Conservation (phyloP, 2,888 invertebrate genomes). For the Hyles lineata region DNA sequence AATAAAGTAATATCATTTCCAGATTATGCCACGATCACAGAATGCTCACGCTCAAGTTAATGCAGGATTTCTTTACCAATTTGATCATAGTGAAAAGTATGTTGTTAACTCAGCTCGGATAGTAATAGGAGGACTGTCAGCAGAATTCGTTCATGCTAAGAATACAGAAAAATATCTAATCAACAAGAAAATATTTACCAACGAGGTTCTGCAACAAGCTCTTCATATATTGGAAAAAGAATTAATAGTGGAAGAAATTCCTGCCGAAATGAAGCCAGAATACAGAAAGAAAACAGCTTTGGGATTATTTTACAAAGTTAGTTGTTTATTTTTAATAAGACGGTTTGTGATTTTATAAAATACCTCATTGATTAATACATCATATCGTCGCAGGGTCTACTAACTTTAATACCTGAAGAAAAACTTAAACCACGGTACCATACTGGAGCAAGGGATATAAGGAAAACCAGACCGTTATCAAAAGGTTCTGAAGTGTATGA, state of each 20-base stretch:
- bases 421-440: conserved; percentile 72
- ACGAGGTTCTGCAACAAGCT: conserved; percentile 78
- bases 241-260: conserved; percentile 62
- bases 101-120: conserved; percentile 79
- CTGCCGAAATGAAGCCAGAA: conserved; percentile 84
- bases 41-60: conserved; percentile 91
- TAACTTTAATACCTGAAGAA: conserved; percentile 78
- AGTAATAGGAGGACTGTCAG: conserved; percentile 85
- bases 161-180: conserved; percentile 81
- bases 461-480: conserved; percentile 85
- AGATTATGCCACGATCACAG: conserved; percentile 90
- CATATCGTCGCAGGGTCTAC: conserved; percentile 70
- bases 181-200: conserved; percentile 70
- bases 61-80: conserved; percentile 88
- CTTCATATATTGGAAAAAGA: conserved; percentile 84
- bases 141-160: conserved; percentile 83
- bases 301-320: conserved; percentile 87
- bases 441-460: conserved; percentile 76
- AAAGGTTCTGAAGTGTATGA: conserved; percentile 86
- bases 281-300: conserved; percentile 86
- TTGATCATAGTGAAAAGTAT: conserved; percentile 60
- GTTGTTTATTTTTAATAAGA: conserved; percentile 30
- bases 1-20: conserved; percentile 22
- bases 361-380: not conserved
- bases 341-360: not conserved